phyloP scores from a whole-genome alignment of 2,888 invertebrate genomes.

The Lepidocyrtoides sp. region DNA sequence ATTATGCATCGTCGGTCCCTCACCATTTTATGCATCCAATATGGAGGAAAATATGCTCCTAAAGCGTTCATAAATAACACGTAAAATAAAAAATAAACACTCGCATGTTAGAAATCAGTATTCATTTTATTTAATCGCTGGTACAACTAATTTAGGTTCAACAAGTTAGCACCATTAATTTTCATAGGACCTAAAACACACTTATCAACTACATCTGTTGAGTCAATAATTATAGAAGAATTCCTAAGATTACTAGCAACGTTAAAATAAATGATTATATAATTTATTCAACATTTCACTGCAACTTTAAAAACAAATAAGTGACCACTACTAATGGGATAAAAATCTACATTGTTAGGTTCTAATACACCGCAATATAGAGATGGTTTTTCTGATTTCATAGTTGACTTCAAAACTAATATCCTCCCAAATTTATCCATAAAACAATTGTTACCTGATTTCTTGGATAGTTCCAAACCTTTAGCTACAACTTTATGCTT shows the following conservation, averaged over 20 bases:
- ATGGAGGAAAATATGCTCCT: background rate
- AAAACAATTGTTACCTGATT: conserved; percentile 20
- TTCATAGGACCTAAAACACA: background rate
- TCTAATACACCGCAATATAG: background rate
- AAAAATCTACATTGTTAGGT: background rate
- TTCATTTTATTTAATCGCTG: background rate
- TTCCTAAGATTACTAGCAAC: background rate
- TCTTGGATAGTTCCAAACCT: background rate
- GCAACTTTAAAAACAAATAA: background rate
- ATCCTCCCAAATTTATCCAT: conserved; percentile 20
- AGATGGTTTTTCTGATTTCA: background rate
- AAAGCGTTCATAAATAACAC: background rate
- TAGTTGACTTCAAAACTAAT: background rate
- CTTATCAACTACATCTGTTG: background rate
- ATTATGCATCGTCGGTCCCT: no score
- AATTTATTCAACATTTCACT: no score
- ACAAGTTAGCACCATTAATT: background rate
- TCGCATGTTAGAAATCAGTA: no score
- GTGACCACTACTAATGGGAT: background rate
- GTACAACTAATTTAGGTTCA: no score
- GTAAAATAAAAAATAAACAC: no score
- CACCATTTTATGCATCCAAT: background rate
- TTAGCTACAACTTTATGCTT: background rate
- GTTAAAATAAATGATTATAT: no score
- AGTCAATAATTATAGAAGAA: background rate